Evolutionary conservation across 92 coral and sea anemone genomes (phyloP).

Genomic region (Porites cylindrica): DNA sequence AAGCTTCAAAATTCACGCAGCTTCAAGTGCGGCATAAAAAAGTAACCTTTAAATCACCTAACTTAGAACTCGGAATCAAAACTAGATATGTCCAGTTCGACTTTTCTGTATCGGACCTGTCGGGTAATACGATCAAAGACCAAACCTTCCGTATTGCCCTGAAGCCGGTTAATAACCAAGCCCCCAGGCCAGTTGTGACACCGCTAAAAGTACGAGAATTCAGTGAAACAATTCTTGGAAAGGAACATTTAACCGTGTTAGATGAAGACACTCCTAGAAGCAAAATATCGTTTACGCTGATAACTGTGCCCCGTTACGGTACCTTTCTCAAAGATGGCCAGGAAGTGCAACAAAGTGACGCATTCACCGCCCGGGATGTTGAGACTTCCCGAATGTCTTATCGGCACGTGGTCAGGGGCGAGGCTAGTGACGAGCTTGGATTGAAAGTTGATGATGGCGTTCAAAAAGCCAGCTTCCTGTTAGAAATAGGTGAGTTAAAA

Average conservation of each 20-base stretch:
- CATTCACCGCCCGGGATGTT: conserved; percentile 81
- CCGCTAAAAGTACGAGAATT: conserved; percentile 68
- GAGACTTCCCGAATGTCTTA: conserved; percentile 70
- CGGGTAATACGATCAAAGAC: conserved; percentile 77
- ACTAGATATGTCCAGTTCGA: conserved; percentile 87
- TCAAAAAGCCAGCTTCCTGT: conserved; percentile 63
- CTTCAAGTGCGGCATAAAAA: conserved; percentile 84
- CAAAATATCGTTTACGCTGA: conserved; percentile 61
- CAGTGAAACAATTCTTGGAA: conserved; percentile 48
- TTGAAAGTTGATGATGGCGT: conserved; percentile 81
- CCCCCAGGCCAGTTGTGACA: conserved; percentile 57
- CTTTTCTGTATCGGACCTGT: conserved; percentile 92
- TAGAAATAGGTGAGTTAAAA: conserved; percentile 78
- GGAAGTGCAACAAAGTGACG: conserved; percentile 62
- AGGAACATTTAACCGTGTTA: conserved; percentile 25
- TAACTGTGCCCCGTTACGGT: conserved; percentile 82
- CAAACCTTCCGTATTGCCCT: conserved; percentile 70
- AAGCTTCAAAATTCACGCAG: conserved; percentile 83
- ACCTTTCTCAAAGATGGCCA: conserved; percentile 65
- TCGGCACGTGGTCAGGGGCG: conserved; percentile 73
- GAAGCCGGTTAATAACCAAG: conserved; percentile 83
- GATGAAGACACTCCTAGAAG: conserved; percentile 73
- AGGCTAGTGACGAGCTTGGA: conserved; percentile 84
- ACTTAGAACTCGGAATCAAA: conserved; percentile 72
- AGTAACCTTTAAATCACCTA: conserved; percentile 83